phyloP scores from a whole-genome alignment of 2,797 vertebrate species.

The Danio albolineatus region DNA sequence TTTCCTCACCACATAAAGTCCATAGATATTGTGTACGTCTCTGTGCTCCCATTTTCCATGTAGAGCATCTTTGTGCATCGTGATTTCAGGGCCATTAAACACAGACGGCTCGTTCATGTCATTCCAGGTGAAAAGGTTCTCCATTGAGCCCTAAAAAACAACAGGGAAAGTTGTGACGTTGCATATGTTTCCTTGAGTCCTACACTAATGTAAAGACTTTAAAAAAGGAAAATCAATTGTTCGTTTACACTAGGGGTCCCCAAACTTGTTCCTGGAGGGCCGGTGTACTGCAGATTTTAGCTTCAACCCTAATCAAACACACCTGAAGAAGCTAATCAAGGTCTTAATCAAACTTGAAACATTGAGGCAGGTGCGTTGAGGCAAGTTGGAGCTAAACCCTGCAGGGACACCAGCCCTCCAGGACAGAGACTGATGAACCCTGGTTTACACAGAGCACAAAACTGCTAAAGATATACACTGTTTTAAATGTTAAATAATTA shows the following conservation, averaged over 20 bases:
- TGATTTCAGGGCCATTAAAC: conserved; percentile 94
- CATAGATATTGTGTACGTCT: conserved; percentile 92
- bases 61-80: conserved; percentile 92
- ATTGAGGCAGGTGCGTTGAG: too few relatives aligned
- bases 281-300: too few relatives aligned
- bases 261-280: too few relatives aligned
- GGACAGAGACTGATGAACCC: too few relatives aligned
- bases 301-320: too few relatives aligned
- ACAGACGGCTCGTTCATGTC: conserved; percentile 97
- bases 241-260: too few relatives aligned
- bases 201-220: neutral
- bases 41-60: conserved; percentile 92
- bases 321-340: too few relatives aligned
- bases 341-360: too few relatives aligned
- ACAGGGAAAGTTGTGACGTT: neutral
- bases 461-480: neutral
- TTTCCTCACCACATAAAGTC: conserved; percentile 89
- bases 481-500: neutral
- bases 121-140: conserved; percentile 91
- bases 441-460: neutral
- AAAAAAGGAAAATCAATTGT: neutral
- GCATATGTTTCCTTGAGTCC: neutral
- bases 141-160: conserved; percentile 82
- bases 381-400: too few relatives aligned
- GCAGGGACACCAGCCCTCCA: too few relatives aligned